Conservation (phyloP, 2,113 vertebrate species). For the Corythaixoides concolor region DNA sequence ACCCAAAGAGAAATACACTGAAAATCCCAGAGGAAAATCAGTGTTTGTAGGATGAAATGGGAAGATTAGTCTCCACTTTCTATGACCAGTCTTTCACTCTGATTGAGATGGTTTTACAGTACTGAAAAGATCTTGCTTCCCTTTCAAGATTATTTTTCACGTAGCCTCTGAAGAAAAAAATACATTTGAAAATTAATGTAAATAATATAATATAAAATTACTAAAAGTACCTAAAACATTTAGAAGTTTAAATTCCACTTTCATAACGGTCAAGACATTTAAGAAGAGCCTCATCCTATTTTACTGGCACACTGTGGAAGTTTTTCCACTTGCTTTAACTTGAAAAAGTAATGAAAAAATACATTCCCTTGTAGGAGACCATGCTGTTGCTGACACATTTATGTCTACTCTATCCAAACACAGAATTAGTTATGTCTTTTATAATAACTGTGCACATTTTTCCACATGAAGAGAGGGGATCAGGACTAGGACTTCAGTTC, state of each 20-base stretch:
- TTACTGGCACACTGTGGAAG: neutral
- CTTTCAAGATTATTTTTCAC: neutral
- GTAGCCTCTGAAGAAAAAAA: neutral
- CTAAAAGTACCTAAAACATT: neutral
- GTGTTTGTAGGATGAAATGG: neutral
- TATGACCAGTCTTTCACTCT: neutral
- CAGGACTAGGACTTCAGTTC: neutral
- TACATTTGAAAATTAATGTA: neutral
- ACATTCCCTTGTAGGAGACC: neutral
- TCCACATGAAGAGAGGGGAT: neutral
- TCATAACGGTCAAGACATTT: neutral
- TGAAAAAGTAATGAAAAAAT: conserved; percentile 21
- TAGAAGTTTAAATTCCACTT: neutral
- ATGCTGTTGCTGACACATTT: conserved; percentile 15
- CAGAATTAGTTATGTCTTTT: neutral
- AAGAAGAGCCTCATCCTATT: neutral
- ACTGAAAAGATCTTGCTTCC: neutral
- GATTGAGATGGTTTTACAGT: neutral
- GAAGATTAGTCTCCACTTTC: neutral
- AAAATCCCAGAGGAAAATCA: neutral
- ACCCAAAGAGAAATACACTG: neutral
- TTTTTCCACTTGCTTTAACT: conserved; percentile 3
- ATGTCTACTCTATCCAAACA: conserved; percentile 16
- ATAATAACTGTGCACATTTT: neutral
- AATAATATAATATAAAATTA: neutral